These are phyloP conservation scores for Vombatus ursinus DNA, from an alignment of 2,113 vertebrate genomes.

Conservation along the genomic window DNA sequence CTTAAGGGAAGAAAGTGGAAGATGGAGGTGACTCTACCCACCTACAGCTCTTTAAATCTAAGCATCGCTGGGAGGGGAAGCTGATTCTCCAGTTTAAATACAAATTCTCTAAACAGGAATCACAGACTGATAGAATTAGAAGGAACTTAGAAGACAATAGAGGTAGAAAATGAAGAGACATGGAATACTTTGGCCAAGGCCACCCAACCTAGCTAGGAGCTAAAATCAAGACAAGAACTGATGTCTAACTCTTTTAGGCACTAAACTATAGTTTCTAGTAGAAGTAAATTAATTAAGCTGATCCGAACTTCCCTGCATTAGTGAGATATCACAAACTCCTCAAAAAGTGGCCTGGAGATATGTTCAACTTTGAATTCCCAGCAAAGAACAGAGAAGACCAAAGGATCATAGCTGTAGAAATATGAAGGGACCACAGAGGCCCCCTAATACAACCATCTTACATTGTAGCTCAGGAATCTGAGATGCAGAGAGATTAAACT, in stretches of 20 bases:
- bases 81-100: conserved; percentile 33
- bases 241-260: not conserved
- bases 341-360: not conserved
- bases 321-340: not conserved
- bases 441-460: not conserved
- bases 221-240: not conserved
- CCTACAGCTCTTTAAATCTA: not conserved
- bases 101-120: conserved; percentile 45
- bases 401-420: not conserved
- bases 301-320: not conserved
- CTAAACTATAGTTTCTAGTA: not conserved
- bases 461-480: not conserved
- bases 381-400: not conserved
- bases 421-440: not conserved
- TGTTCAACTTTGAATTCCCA: not conserved
- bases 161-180: not conserved
- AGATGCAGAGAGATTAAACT: not conserved
- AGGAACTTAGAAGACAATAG: not conserved
- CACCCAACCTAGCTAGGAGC: not conserved
- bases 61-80: conserved; percentile 46
- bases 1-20: conserved; percentile 52
- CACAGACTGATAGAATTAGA: conserved; percentile 47
- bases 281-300: not conserved
- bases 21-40: conserved; percentile 43
- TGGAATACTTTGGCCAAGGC: not conserved